Evolutionary conservation across 1,140 invertebrate genomes (phyloP).

Genomic region (Papilio glaucus): DNA sequence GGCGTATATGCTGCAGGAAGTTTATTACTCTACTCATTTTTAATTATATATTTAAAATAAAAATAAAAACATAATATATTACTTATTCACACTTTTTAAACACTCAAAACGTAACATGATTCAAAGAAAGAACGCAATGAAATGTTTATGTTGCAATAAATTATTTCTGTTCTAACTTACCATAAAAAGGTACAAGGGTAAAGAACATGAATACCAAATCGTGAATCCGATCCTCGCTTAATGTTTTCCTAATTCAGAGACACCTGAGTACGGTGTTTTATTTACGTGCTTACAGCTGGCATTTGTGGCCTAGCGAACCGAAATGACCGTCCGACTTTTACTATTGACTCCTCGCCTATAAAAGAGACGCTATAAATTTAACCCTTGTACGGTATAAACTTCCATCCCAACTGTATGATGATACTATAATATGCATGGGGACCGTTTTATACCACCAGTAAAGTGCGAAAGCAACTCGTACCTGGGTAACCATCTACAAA

Average conservation of each 20-base stretch:
- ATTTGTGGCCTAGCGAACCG: constrained; percentile 52
- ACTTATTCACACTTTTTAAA: neutral
- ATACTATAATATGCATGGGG: constrained; percentile 80
- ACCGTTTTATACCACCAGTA: constrained; percentile 65
- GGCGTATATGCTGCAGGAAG: no score
- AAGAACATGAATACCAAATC: constrained; percentile 9
- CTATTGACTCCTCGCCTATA: constrained; percentile 74
- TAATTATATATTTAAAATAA: no score
- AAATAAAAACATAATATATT: no score
- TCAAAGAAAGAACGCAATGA: neutral
- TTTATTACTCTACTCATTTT: no score
- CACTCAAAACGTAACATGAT: neutral
- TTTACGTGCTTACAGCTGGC: constrained; percentile 47
- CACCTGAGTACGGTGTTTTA: constrained; percentile 47
- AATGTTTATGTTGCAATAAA: constrained; percentile 15
- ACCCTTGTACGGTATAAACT: constrained; percentile 70
- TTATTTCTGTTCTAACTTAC: constrained; percentile 26
- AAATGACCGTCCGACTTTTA: constrained; percentile 68
- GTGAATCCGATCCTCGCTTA: constrained; percentile 29
- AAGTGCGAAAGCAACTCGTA: constrained; percentile 22
- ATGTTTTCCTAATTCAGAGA: constrained; percentile 36
- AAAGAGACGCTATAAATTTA: constrained; percentile 68
- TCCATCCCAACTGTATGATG: constrained; percentile 70
- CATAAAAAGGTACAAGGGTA: constrained; percentile 20
- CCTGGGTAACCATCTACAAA: constrained; percentile 10